These are phyloP conservation scores for Seira sanloemensis DNA, from an alignment of 2,888 invertebrate species.

Conservation along the genomic window DNA sequence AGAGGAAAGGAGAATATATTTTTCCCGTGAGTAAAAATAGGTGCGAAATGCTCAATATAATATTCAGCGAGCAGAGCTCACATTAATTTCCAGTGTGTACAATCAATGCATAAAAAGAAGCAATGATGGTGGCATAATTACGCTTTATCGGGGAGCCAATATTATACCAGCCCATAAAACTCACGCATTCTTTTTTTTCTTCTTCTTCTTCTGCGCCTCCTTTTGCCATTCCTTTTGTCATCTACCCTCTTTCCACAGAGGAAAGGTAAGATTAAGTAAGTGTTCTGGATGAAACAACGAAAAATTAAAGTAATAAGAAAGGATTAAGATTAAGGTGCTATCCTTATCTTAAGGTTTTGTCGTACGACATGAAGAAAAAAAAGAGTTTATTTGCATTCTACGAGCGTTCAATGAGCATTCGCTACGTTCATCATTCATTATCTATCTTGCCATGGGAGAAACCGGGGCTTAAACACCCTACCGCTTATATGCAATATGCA, in stretches of 20 bases:
- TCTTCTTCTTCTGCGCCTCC: not conserved
- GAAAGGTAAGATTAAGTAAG: slow-evolving; percentile 34
- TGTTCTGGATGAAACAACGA: slow-evolving; percentile 40
- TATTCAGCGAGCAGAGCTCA: slow-evolving; percentile 56
- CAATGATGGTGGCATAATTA: slow-evolving; percentile 4
- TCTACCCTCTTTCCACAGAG: too few relatives aligned
- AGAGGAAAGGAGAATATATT: not conserved
- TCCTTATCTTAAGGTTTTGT: slow-evolving; percentile 41
- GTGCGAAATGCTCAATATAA: slow-evolving; percentile 55
- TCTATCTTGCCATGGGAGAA: slow-evolving; percentile 60
- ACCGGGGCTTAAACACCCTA: not conserved
- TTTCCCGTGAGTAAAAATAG: not conserved
- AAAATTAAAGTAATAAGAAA: slow-evolving; percentile 54
- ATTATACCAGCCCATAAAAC: slow-evolving; percentile 35
- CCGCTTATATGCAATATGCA: not conserved
- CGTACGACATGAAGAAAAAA: slow-evolving; percentile 10
- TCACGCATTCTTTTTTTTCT: too few relatives aligned
- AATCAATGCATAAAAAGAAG: not conserved
- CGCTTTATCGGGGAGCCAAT: slow-evolving; percentile 1
- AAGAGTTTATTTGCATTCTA: slow-evolving; percentile 71
- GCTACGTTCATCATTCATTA: slow-evolving; percentile 71
- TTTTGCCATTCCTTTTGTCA: not conserved
- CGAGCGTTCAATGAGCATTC: slow-evolving; percentile 72
- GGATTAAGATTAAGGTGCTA: slow-evolving; percentile 65
- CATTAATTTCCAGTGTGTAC: slow-evolving; percentile 58